These are phyloP conservation scores for Zhuqinia jingwanae DNA, from an alignment of 2,888 invertebrate genomes.

Conservation along the genomic window DNA sequence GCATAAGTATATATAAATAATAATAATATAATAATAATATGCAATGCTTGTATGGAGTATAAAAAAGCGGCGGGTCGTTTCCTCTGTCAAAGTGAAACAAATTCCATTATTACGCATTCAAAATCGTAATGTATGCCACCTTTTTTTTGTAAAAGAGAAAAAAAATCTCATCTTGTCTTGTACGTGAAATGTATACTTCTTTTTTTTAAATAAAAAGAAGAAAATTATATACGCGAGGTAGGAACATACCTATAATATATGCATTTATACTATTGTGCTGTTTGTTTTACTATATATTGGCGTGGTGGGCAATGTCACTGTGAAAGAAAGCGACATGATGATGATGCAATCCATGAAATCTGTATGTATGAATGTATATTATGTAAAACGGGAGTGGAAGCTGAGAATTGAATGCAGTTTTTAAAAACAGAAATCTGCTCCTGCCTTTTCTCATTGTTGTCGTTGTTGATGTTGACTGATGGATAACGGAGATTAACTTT, in stretches of 20 bases:
- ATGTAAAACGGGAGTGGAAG: not conserved
- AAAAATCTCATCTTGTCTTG: conserved; percentile 40
- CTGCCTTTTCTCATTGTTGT: conserved; percentile 46
- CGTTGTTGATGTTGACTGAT: conserved; percentile 71
- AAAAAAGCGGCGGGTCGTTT: conserved; percentile 48
- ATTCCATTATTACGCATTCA: conserved; percentile 70
- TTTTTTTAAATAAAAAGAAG: not conserved
- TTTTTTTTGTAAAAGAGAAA: conserved; percentile 50
- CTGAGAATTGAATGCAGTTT: conserved; percentile 31
- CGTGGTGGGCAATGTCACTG: not conserved
- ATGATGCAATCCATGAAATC: conserved; percentile 25
- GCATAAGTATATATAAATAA: no score
- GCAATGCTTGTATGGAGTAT: conserved; percentile 34
- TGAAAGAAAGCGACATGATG: not conserved
- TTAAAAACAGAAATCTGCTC: conserved; percentile 3
- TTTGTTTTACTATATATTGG: conserved; percentile 36
- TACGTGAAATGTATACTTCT: conserved; percentile 55
- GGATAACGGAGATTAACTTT: conserved; percentile 73
- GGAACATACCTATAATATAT: not conserved
- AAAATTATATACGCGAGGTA: conserved; percentile 31
- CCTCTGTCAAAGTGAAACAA: conserved; percentile 71
- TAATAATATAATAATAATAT: conserved; percentile 10
- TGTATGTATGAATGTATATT: not conserved
- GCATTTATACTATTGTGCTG: not conserved
- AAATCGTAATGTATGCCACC: conserved; percentile 65